Evolutionary conservation across 2,888 invertebrate genomes (phyloP), one percentile per base, ranked within the genome.

Genomic region (Meloe dianella): DNA sequence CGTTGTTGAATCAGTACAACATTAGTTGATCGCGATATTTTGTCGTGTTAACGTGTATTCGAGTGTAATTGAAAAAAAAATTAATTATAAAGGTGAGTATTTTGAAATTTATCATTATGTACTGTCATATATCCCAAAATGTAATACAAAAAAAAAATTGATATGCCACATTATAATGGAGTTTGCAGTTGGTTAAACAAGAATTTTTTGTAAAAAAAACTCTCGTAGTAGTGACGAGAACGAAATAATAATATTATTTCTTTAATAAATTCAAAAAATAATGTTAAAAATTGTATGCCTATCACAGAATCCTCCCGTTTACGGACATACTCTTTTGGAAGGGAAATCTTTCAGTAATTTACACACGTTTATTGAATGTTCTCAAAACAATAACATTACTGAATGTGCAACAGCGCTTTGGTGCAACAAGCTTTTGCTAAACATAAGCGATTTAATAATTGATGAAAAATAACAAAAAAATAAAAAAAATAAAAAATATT

Each of bases 111-210:
- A 20, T 10, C 4, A 3, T 14, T 17, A 24, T 7, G 4, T 27
- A 17, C 14, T 24, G 24, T 61, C 51, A 51, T 61, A 57, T 61
- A 9, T 57, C 29, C 27, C 54, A 47, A 47, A 57, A n/a, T 5
- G 12, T 47, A 67, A 35, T 29, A n/a, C 57, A 32, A 32, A 5
- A 9, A 7, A 58, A 51, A 51, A 69, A 74, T 76, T 78, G 80
- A 80, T 80, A 80, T 81, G 79, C 79, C 80, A 81, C 79, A 78
- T 79, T 78, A 61, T 72, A 68, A 78, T 78, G 80, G 81, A 81
- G 81, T 81, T 81, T 81, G 81, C 81, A 81, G 73, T 76, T 77
- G 80, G 77, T 78, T 76, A 73, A 74, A 76, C 71, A 71, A 75
- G 68, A 47, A 3, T 47, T 41, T 41, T n/a, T 41, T 41, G 4